A percentile compares a stretch with the other conserved stretches of the same genome.
Evolutionary conservation across 2,113 vertebrate species (phyloP).

Genomic region (Galemys pyrenaicus): DNA sequence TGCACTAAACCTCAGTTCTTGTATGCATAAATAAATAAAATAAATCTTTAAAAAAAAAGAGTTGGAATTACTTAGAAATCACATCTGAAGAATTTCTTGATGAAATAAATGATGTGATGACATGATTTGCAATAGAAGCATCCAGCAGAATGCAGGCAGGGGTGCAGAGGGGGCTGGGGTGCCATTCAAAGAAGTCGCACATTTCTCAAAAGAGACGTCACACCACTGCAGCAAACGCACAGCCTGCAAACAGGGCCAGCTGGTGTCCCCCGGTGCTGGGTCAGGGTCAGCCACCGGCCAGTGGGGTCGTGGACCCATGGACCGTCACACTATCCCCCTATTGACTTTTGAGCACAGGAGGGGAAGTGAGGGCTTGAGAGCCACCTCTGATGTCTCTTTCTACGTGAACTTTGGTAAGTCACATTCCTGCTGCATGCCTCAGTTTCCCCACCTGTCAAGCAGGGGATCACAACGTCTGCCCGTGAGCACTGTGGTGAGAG

Average conservation of each 20-base stretch:
- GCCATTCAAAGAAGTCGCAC: no score
- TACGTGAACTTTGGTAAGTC: background rate
- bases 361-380: background rate
- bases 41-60: no score
- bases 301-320: background rate
- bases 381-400: background rate
- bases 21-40: no score
- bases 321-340: background rate
- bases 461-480: background rate
- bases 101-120: no score
- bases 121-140: background rate
- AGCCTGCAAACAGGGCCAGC: background rate
- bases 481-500: background rate
- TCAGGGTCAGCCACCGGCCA: no score
- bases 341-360: background rate
- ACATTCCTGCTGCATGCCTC: background rate
- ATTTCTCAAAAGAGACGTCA: no score
- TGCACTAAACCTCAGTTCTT: no score
- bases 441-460: background rate
- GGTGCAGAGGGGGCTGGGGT: no score
- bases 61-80: no score
- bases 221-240: background rate
- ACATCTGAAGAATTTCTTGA: no score
- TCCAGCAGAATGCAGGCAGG: accelerated
- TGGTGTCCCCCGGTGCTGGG: no score